These are phyloP conservation scores for Spilogale gracilis DNA, from an alignment of 2,113 vertebrate species.

Conservation along the genomic window DNA sequence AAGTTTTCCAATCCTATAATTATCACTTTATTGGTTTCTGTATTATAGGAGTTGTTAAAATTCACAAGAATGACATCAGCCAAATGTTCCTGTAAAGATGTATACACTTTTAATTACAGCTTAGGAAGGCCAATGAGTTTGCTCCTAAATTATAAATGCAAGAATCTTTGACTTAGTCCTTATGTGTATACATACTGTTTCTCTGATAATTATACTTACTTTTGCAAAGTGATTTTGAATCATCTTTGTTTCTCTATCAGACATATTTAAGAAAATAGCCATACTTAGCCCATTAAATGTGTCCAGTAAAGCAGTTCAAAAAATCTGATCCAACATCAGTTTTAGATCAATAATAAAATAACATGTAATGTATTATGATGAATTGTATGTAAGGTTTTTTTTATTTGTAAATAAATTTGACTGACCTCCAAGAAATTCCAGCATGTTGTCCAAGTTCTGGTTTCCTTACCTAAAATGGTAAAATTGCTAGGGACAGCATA, in stretches of 20 bases:
- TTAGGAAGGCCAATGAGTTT: neutral
- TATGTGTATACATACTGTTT: fast-evolving
- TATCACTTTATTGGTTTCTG: neutral
- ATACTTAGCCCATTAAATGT: neutral
- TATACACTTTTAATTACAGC: neutral
- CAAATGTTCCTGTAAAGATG: neutral
- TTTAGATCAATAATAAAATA: conserved; percentile 40
- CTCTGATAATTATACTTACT: neutral
- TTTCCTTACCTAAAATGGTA: conserved; percentile 45
- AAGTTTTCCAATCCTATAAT: neutral
- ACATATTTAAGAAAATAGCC: neutral
- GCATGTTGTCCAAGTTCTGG: neutral
- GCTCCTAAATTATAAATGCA: neutral
- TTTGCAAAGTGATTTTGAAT: neutral
- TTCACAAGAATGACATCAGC: neutral
- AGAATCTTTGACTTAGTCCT: too few relatives aligned
- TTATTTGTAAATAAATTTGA: conserved; percentile 54
- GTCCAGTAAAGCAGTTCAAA: neutral
- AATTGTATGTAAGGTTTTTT: conserved; percentile 67
- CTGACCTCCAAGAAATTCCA: conserved; percentile 65
- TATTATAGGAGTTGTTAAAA: neutral
- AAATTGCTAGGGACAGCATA: neutral
- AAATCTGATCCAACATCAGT: neutral
- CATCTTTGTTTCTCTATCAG: neutral
- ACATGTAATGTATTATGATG: neutral